Evolutionary conservation across 2,113 vertebrate genomes (phyloP), one percentile per base, ranked within the genome.

Genomic region (Rutilus rutilus): DNA sequence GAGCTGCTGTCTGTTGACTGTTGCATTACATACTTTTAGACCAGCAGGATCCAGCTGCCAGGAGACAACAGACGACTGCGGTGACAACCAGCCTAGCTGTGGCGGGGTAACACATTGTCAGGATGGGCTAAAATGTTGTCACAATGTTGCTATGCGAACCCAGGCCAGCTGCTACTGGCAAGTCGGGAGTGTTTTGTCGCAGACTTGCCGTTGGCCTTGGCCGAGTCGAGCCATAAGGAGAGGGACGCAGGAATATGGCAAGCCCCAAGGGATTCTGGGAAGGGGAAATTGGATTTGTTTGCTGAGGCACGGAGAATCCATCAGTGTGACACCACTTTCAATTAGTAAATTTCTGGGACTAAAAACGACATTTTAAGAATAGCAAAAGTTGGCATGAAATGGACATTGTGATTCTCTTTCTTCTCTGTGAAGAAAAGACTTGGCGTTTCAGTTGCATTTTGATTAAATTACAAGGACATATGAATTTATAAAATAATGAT

Each of bases 191-290:
- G 83, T 59, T 89, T 45, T 84, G 59, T 83, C 82, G 79, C 67
- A 67, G 78, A 60, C 59, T 78, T 65, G 36, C 65, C 76, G 10
- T 60, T 79, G 65, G 73, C 80, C 64, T 80, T 79, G 60, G 78
- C 78, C 75, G 82, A 83, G 79, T 39, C 9, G 15, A 57, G 65
- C 78, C 87, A 87, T 86, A 87, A 83, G 85, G 65, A 79, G 50
- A 62, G 33, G 47, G 81, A 62, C 2, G 42, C 59, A 69, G 39
- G 59, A 87, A 85, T 79, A 80, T 83, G 83, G 78, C 79, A 83
- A 50, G 50, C 73, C 82, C 85, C 82, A 21, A 50, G 78, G 67
- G 78, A 89, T 64, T 87, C 54, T 25, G 73, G 78, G 47, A 88
- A 42, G 45, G 67, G 74, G 88, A 83, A 21, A 21, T 21, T 57